phyloP scores from a whole-genome alignment of 1,140 invertebrate genomes.

The Zaprionus capensis region DNA sequence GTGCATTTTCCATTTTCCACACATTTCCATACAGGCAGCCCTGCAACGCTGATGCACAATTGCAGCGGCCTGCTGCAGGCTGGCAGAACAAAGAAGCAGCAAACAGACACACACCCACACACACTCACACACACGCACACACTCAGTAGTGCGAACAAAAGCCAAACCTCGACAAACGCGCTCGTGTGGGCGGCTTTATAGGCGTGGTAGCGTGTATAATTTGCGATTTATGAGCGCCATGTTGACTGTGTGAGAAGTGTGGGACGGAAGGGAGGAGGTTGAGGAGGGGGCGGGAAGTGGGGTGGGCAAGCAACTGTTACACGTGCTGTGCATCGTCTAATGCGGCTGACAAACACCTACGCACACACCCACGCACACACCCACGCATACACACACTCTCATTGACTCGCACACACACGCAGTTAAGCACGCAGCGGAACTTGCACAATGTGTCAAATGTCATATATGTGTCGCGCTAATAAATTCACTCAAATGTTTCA shows the following conservation, averaged over 20 bases:
- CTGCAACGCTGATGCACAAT: conserved; percentile 50
- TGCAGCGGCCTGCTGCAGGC: conserved; percentile 6
- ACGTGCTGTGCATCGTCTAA: conserved; percentile 76
- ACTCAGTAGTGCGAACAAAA: conserved; percentile 51
- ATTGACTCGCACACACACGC: conserved; percentile 16
- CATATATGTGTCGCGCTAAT: conserved; percentile 80
- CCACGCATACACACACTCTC: neutral
- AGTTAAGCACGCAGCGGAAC: conserved; percentile 54
- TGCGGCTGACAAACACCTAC: conserved; percentile 64
- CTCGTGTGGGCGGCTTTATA: conserved; percentile 24
- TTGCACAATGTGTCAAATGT: conserved; percentile 81
- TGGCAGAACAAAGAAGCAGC: conserved; percentile 56
- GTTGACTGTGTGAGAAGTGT: conserved; percentile 53
- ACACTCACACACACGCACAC: neutral
- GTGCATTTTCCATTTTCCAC: conserved; percentile 71
- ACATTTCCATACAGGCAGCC: conserved; percentile 3
- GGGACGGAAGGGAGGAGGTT: neutral
- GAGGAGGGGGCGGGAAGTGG: neutral
- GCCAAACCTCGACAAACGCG: conserved; percentile 56
- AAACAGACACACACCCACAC: neutral
- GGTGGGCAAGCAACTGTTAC: conserved; percentile 55
- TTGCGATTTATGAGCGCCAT: conserved; percentile 77
- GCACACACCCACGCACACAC: conserved; percentile 6
- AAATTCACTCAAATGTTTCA: conserved; percentile 82
- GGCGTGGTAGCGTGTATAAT: conserved; percentile 77